phyloP scores from a whole-genome alignment of 2,888 invertebrate genomes.

The Amphipyra berbera region DNA sequence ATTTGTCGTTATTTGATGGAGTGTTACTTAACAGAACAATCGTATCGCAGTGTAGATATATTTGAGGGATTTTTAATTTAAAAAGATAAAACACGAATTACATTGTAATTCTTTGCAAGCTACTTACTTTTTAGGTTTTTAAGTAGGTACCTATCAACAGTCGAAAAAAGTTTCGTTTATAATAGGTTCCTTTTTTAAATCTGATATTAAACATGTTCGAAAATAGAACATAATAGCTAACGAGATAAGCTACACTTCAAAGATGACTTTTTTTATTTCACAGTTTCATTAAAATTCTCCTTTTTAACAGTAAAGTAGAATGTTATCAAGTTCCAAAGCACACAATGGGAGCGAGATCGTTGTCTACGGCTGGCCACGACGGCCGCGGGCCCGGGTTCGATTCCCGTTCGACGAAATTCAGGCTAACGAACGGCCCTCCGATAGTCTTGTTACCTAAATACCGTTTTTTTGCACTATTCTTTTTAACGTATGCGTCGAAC shows the following conservation, averaged over 20 bases:
- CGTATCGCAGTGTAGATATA: constrained; percentile 33
- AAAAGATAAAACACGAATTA: constrained; percentile 22
- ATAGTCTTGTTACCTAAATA: constrained; percentile 73
- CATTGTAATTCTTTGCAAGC: constrained; percentile 10
- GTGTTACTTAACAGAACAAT: constrained; percentile 54
- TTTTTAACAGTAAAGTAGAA: constrained; percentile 74
- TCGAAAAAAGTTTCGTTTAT: constrained; percentile 6
- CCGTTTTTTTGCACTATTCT: constrained; percentile 68
- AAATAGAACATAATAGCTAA: constrained; percentile 51
- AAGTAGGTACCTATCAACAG: background rate
- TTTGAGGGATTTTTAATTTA: constrained; percentile 41
- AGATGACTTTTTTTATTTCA: constrained; percentile 29
- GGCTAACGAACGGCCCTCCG: constrained; percentile 80
- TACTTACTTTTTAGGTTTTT: constrained; percentile 3
- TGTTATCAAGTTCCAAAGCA: constrained; percentile 80
- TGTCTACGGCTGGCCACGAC: constrained; percentile 79
- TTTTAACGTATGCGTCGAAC: constrained; percentile 48
- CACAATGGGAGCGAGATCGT: constrained; percentile 85
- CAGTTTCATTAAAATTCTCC: constrained; percentile 76
- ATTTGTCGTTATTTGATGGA: constrained; percentile 69
- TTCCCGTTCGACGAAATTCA: constrained; percentile 83
- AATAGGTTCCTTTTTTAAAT: constrained; percentile 19
- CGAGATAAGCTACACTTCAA: constrained; percentile 37
- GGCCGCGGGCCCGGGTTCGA: constrained; percentile 77
- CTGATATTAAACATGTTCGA: constrained; percentile 8